Evolutionary conservation across 2,113 vertebrate genomes (phyloP).

Genomic region (Tringa solitaria): DNA sequence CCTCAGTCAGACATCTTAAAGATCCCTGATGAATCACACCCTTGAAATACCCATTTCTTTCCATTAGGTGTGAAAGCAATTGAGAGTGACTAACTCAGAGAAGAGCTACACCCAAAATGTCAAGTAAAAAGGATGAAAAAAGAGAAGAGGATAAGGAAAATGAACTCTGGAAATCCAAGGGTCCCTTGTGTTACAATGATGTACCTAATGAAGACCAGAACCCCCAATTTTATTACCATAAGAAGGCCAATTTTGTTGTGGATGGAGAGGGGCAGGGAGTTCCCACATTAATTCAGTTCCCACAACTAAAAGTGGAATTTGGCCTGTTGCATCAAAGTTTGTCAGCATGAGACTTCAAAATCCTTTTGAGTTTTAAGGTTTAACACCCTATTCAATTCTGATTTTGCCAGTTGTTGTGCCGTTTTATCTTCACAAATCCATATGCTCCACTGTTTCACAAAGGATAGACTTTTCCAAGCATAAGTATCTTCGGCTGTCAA

Average conservation of each 20-base stretch:
- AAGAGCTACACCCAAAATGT: neutral
- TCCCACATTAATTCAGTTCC: conserved; percentile 19
- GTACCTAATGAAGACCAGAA: conserved; percentile 44
- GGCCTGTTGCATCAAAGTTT: conserved; percentile 27
- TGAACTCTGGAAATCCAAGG: neutral
- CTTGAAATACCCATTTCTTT: neutral
- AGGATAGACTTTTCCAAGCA: neutral
- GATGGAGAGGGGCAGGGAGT: neutral
- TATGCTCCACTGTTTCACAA: conserved; percentile 6
- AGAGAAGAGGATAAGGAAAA: neutral
- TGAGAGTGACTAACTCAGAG: neutral
- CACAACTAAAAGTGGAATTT: conserved; percentile 41
- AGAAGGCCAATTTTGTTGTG: neutral
- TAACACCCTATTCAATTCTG: neutral
- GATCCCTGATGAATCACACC: neutral
- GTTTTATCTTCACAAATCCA: conserved; percentile 41
- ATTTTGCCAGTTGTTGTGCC: neutral
- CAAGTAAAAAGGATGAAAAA: neutral
- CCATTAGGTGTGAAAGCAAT: neutral
- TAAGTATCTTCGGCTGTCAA: conserved; percentile 34
- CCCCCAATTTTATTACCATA: neutral
- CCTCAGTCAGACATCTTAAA: neutral
- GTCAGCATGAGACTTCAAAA: conserved; percentile 36
- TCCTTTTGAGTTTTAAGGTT: conserved; percentile 1
- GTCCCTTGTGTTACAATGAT: neutral